Base-by-base conservation (phyloP, 2,888 invertebrate genomes). In the Anaspis maculata region DNA sequence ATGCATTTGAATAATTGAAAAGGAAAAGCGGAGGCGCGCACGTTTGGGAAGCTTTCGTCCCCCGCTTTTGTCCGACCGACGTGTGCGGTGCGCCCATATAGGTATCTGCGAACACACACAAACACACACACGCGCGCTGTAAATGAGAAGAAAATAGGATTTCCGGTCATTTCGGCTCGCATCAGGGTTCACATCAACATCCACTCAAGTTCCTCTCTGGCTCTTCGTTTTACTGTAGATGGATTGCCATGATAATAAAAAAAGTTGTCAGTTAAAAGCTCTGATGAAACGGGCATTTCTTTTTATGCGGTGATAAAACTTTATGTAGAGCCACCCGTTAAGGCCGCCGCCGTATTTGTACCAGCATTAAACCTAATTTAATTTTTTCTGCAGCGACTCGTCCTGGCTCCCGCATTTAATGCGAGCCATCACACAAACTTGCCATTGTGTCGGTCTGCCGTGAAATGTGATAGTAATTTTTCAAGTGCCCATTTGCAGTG, bases 251-350 rank as follows among this genome's bases (percentile, higher is more conserved):
- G 30, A 37, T 33, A 37, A 35, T 35, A 33, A 41, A 44, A 24
- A 44, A 41, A 30, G 33, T 35, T 32, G 34, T 44, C 33, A 30
- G 33, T 33, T 37, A 32, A 34, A 33, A 31, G 35, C 39, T 37
- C 34, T 28, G 34, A 35, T 32, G 31, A 42, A 39, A 36, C 36
- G 23, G 39, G 32, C 26, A 36, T 25, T 39, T 28, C 32, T 36
- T 41, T 44, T 41, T 35, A 41, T 41, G 27, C 24, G 28, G 25
- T 28, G 29, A 33, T 37, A 35, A 44, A 42, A 35, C 23, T 27
- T 39, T 34, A 39, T n/a, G 28, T 34, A 39, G 30, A 31, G 25
- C 13, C 11, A 31, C 25, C 30, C 39, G 34, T 39, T 39, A 25
- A 31, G 34, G 19, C 34, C 15, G 16, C 25, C 6, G 4, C 24